Evolutionary conservation across 2,113 vertebrate species (phyloP), one percentile per base, ranked within the genome.

Genomic region (Hystrix cristata): DNA sequence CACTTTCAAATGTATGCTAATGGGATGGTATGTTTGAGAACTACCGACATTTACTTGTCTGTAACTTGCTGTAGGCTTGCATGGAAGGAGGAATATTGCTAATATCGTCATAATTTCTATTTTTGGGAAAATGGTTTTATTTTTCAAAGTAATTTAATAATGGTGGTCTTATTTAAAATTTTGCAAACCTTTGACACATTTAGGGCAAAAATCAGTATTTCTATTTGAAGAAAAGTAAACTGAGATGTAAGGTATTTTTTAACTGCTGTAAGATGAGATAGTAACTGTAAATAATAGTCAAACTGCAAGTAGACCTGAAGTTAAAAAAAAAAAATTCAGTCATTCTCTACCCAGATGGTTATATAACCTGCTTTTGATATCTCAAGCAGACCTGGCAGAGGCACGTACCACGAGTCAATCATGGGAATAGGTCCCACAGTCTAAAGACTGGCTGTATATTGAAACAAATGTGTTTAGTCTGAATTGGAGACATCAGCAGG

Each of bases 101-200:
- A 43, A 3, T 31, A 23, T 53, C 76, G 64, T 23, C 16, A 31
- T 71, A 14, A 55, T 79, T 78, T 87, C 67, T 21, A 78, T 46
- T 69, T 91, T 53, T 14, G 48, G 60, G 89, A 69, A 34, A 31
- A 9, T 3, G 16, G 23, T 57, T 67, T 34, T 14, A 38, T 59
- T 46, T 88, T 86, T 31, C 43, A 94, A 87, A 90, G 14, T 5
- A 86, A 11, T 76, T 93, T 82, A 90, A 38, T 74, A 95, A 27
- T 6, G 1, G 5, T 83, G 71, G 89, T 78, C 5, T 94, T 59
- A 80, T 34, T 80, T 74, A 76, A 88, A 72, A 15, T 46, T 80
- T 53, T 80, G 18, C 25, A 91, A 86, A 88, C 8, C 5, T 86
- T 86, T 86, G 29, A 31, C 38, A 13, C 48, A 83, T 74, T 43